Evolutionary conservation across 37 sponge, comb jelly and placozoan species (phyloP).

Genomic region (Tethya wilhelma): DNA sequence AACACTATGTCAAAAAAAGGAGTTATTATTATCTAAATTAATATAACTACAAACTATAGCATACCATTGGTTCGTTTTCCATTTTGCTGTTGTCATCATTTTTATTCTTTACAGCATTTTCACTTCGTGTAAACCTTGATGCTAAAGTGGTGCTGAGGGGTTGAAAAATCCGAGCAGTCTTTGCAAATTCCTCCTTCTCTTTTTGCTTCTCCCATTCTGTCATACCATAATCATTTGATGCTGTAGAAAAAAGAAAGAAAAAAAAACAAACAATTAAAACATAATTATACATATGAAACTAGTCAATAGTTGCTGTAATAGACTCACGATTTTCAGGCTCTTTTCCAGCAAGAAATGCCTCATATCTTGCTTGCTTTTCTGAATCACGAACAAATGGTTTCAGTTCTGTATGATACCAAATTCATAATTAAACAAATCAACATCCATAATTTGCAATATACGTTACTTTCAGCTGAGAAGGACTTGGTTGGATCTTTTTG

Average conservation of each 20-base stretch:
- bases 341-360: slow-evolving; percentile 42
- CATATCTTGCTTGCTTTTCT: slow-evolving; percentile 60
- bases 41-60: not conserved
- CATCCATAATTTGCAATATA: too few relatives aligned
- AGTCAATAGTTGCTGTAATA: too few relatives aligned
- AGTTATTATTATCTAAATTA: not conserved
- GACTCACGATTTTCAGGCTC: too few relatives aligned
- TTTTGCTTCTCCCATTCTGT: slow-evolving; percentile 88
- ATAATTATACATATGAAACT: too few relatives aligned
- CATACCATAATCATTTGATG: slow-evolving; percentile 9
- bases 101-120: not conserved
- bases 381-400: slow-evolving; percentile 63
- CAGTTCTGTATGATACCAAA: too few relatives aligned
- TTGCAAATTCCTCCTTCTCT: slow-evolving; percentile 75
- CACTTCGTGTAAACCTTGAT: slow-evolving; percentile 58
- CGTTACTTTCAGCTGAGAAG: too few relatives aligned
- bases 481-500: too few relatives aligned
- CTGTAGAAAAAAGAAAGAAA: not conserved
- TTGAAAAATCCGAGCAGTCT: slow-evolving; percentile 46
- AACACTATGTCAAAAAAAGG: not conserved
- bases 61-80: not conserved
- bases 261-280: not conserved
- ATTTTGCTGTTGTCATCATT: not conserved
- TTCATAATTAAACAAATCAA: too few relatives aligned
- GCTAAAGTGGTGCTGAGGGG: slow-evolving; percentile 62